These are phyloP conservation scores for Drosophila kambysellisi DNA, from an alignment of 2,888 invertebrate genomes.

Conservation along the genomic window DNA sequence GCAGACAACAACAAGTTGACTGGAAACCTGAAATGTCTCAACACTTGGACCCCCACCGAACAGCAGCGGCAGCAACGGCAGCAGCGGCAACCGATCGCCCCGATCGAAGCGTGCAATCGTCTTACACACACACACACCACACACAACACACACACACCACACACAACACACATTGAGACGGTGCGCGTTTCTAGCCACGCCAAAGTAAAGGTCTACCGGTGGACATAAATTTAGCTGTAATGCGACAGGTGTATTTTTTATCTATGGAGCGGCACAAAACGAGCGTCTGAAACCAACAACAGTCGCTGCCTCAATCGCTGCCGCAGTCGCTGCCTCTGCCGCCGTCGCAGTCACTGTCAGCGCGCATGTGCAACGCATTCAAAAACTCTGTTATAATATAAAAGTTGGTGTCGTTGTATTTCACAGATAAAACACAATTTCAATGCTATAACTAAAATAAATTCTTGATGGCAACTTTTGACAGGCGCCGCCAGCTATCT, in stretches of 20 bases:
- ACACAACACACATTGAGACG: conserved; percentile 33
- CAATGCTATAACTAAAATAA: conserved; percentile 71
- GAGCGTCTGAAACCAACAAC: conserved; percentile 37
- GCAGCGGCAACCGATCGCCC: conserved; percentile 68
- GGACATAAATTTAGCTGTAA: conserved; percentile 84
- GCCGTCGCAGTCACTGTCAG: not conserved
- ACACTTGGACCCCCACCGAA: conserved; percentile 81
- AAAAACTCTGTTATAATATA: conserved; percentile 67
- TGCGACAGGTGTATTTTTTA: conserved; percentile 84
- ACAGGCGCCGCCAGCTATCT: conserved; percentile 59
- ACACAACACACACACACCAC: conserved; percentile 22
- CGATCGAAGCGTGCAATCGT: conserved; percentile 80
- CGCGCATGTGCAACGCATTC: conserved; percentile 77
- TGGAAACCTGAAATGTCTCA: conserved; percentile 80
- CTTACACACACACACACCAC: conserved; percentile 48
- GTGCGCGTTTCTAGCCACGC: conserved; percentile 79
- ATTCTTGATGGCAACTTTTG: conserved; percentile 74
- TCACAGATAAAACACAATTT: conserved; percentile 54
- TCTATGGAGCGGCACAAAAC: conserved; percentile 78
- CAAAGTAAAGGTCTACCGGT: conserved; percentile 84
- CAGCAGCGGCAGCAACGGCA: conserved; percentile 32
- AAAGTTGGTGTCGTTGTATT: conserved; percentile 40
- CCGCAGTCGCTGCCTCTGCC: conserved; percentile 14
- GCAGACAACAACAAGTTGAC: conserved; percentile 56
- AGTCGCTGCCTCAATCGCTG: conserved; percentile 11